phyloP scores from a whole-genome alignment of 2,888 invertebrate species.

The Mythimna vitellina region DNA sequence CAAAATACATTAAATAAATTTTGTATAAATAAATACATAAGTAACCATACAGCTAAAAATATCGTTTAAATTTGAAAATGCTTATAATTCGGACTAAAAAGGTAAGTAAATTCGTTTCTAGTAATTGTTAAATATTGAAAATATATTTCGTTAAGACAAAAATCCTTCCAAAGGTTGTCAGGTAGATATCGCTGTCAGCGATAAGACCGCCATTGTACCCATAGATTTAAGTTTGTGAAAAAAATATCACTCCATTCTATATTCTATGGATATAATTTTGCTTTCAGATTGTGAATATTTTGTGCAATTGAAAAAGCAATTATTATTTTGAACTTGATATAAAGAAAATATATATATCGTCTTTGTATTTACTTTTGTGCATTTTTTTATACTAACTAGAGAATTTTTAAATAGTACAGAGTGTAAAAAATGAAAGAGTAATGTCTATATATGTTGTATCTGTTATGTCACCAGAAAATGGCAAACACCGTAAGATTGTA shows the following conservation, averaged over 20 bases:
- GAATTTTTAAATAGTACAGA: not conserved
- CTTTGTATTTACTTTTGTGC: slow-evolving; percentile 1
- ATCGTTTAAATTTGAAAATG: slow-evolving; percentile 22
- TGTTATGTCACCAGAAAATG: too few species aligned
- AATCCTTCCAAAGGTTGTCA: too few species aligned
- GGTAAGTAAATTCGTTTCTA: slow-evolving; percentile 26
- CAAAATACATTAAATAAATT: not conserved
- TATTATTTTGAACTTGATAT: not conserved
- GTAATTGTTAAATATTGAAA: slow-evolving; percentile 26
- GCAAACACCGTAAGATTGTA: too few species aligned
- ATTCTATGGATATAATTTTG: not conserved
- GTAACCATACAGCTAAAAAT: not conserved
- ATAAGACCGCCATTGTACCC: too few species aligned
- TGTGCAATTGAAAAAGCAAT: not conserved
- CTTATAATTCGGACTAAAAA: slow-evolving; percentile 45
- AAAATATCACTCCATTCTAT: not conserved
- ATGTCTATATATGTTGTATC: too few species aligned
- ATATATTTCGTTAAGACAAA: slow-evolving; percentile 1
- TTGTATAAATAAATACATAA: not conserved
- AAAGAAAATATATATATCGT: not conserved
- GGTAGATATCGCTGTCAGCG: too few species aligned
- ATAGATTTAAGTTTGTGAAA: slow-evolving; percentile 6
- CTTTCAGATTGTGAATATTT: not conserved
- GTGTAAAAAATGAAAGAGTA: not conserved
- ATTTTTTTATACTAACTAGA: slow-evolving; percentile 1